These are phyloP conservation scores for Mactra quadrangularis DNA, from an alignment of 1,140 invertebrate genomes.

Conservation along the genomic window DNA sequence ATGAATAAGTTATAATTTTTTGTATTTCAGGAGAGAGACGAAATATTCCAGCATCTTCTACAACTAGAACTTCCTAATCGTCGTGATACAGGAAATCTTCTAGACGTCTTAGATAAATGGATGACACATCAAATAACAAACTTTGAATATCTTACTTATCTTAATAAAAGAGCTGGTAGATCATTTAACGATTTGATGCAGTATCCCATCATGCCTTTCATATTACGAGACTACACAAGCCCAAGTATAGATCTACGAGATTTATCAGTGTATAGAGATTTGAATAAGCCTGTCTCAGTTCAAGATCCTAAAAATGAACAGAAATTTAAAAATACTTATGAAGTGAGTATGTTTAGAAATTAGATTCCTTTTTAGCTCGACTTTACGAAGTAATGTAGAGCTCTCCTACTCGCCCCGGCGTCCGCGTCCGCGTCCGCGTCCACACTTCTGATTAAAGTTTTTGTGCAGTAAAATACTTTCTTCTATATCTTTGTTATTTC, in stretches of 20 bases:
- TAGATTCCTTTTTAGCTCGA: too few relatives aligned
- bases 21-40: slow-evolving; percentile 87
- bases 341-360: slow-evolving; percentile 30
- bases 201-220: slow-evolving; percentile 97
- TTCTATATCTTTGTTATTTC: too few relatives aligned
- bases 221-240: slow-evolving; percentile 92
- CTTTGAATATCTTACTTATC: slow-evolving; percentile 95
- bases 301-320: slow-evolving; percentile 56
- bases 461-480: too few relatives aligned
- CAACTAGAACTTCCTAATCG: slow-evolving; percentile 86
- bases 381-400: too few relatives aligned
- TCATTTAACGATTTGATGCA: slow-evolving; percentile 97
- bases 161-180: slow-evolving; percentile 88
- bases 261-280: slow-evolving; percentile 87
- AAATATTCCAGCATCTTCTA: slow-evolving; percentile 85
- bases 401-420: too few relatives aligned
- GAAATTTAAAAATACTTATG: slow-evolving; percentile 50
- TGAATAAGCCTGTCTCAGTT: slow-evolving; percentile 72
- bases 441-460: too few relatives aligned
- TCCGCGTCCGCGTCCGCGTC: too few relatives aligned
- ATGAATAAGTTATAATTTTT: too few relatives aligned
- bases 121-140: slow-evolving; percentile 93
- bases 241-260: slow-evolving; percentile 90
- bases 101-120: slow-evolving; percentile 89
- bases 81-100: slow-evolving; percentile 85